Conservation (phyloP, 2,113 vertebrate genomes). For the Semicossyphus pulcher region DNA sequence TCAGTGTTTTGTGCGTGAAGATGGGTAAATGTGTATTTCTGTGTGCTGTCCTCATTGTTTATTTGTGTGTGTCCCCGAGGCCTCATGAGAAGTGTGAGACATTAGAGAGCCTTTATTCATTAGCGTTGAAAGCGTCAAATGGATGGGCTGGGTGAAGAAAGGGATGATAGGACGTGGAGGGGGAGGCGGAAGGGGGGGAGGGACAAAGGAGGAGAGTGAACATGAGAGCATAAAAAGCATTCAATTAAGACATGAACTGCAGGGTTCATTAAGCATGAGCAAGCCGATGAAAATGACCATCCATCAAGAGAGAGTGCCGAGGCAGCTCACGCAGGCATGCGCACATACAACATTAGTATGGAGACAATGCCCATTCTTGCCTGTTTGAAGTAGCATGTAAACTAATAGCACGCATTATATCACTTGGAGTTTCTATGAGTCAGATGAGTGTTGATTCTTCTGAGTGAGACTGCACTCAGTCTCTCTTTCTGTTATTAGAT, state of each 20-base stretch:
- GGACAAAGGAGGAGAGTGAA: constrained; percentile 39
- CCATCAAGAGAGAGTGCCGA: constrained; percentile 74
- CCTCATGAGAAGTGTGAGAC: constrained; percentile 51
- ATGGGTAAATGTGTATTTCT: not conserved
- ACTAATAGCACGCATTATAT: constrained; percentile 4
- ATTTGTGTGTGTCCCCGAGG: constrained; percentile 33
- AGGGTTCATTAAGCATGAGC: constrained; percentile 82
- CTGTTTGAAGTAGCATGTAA: constrained; percentile 13
- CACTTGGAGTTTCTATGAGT: not conserved
- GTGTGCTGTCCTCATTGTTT: constrained; percentile 21
- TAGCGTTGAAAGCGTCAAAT: constrained; percentile 57
- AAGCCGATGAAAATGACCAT: constrained; percentile 82
- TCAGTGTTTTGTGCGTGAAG: not conserved
- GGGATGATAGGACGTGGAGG: constrained; percentile 1
- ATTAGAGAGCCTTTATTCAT: constrained; percentile 61
- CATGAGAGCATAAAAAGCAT: constrained; percentile 76
- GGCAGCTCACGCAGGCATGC: constrained; percentile 21
- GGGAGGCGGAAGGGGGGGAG: not conserved
- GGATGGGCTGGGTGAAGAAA: not conserved
- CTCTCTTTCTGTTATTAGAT: not conserved
- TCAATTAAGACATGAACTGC: constrained; percentile 82
- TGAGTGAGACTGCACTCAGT: not conserved
- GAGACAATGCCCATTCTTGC: constrained; percentile 1
- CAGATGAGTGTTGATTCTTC: not conserved
- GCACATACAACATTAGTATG: constrained; percentile 16